These are phyloP conservation scores for Spondyliosoma cantharus DNA, from an alignment of 2,797 vertebrate species.

Conservation along the genomic window DNA sequence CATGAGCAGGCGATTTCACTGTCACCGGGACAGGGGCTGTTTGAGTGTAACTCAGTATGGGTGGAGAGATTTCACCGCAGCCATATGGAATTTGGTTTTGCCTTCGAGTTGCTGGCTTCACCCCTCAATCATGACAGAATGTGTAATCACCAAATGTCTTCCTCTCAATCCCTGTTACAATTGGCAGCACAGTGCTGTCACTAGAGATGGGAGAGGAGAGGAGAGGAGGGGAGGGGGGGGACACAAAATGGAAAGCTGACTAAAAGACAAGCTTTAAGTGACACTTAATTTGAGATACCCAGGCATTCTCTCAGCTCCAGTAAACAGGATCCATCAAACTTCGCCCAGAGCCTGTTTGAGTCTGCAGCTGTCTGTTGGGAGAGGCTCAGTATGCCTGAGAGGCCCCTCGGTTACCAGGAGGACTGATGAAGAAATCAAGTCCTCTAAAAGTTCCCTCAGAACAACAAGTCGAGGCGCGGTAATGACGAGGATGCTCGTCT, in stretches of 20 bases:
- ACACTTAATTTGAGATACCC: conserved; percentile 83
- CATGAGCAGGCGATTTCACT: conserved; percentile 78
- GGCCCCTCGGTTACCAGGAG: conserved; percentile 63
- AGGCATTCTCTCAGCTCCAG: conserved; percentile 81
- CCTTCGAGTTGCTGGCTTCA: conserved; percentile 70
- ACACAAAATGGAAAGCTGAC: conserved; percentile 79
- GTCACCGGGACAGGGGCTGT: conserved; percentile 72
- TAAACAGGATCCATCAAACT: conserved; percentile 84
- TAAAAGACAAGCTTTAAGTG: conserved; percentile 83
- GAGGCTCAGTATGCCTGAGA: conserved; percentile 67
- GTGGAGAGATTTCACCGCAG: conserved; percentile 66
- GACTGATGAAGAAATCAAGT: conserved; percentile 73
- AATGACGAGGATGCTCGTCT: conserved; percentile 36
- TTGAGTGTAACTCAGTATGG: conserved; percentile 67
- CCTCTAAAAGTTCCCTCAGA: conserved; percentile 59
- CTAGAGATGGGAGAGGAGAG: conserved; percentile 73
- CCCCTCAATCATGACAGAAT: conserved; percentile 81
- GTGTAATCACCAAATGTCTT: conserved; percentile 81
- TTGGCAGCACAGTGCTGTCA: conserved; percentile 78
- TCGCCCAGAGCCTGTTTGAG: conserved; percentile 73
- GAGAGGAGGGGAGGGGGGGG: too few relatives aligned
- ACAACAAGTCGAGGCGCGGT: conserved; percentile 43
- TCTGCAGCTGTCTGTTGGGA: conserved; percentile 77
- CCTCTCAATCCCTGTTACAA: conserved; percentile 80
- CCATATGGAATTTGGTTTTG: conserved; percentile 80